Conservation (phyloP, 1,140 invertebrate genomes). For the Papilio dardanus region DNA sequence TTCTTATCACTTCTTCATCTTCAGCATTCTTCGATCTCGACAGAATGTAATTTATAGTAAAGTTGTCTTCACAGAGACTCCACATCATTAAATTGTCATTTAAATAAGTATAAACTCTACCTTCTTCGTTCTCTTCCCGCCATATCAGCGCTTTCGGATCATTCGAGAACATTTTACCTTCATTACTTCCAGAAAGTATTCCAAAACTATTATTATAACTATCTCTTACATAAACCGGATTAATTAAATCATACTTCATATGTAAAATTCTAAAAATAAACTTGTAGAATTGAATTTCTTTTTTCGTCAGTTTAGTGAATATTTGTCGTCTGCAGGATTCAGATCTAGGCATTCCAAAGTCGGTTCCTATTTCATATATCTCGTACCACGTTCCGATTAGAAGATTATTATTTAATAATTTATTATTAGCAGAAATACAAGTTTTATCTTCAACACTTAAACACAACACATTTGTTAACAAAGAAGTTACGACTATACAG, state of each 20-base stretch:
- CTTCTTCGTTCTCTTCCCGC: conserved; percentile 24
- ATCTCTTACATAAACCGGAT: conserved; percentile 20
- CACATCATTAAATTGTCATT: conserved; percentile 5
- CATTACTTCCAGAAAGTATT: conserved; percentile 3
- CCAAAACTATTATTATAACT: neutral
- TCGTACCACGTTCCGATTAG: conserved; percentile 38
- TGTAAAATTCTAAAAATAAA: conserved; percentile 10
- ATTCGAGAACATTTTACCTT: conserved; percentile 19
- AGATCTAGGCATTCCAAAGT: neutral
- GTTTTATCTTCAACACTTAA: conserved; percentile 18
- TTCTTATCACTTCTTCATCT: neutral
- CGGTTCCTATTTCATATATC: neutral
- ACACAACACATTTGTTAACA: neutral
- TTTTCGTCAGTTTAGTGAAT: conserved; percentile 10
- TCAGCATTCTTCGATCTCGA: conserved; percentile 1
- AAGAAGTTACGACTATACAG: neutral
- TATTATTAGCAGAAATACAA: conserved; percentile 20
- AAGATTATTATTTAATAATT: conserved; percentile 21
- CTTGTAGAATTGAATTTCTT: neutral
- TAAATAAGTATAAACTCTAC: conserved; percentile 13
- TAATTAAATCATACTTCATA: neutral
- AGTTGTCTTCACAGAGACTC: neutral
- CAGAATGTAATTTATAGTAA: neutral
- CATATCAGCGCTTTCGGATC: conserved; percentile 9
- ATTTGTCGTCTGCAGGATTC: neutral